Base-by-base conservation (phyloP, 2,113 vertebrate species). In the Peucedramus taeniatus region DNA sequence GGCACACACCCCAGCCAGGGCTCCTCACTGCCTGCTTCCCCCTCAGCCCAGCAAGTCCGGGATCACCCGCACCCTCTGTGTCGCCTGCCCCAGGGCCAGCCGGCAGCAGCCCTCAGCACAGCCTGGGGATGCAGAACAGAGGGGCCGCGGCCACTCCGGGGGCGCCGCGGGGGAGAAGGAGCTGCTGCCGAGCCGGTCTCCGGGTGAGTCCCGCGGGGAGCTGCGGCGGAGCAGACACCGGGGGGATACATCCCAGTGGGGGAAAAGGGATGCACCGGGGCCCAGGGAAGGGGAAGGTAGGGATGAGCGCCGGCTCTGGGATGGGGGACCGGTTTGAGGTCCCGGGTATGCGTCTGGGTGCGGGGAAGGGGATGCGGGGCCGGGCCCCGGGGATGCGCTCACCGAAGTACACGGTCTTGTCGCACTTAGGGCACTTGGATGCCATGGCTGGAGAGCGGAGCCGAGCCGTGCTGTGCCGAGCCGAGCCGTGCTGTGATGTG, bases 381-480 rank as follows among this genome's bases (percentile, higher is more conserved):
- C 35, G 35, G 20, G 51, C 10, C 68, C 61, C 51, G n/a, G 53
- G 89, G 70, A 65, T 44, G 71, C 37, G 98, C 99, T 98, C 93
- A 99, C 99, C 99, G 84, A 99, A 99, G 96, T 99, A 99, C 80
- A 99, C 99, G 45, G 99, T 99, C 98, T 99, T 99, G 51, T 99
- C 99, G 96, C 99, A 99, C 97, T 99, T 99, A 61, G 99, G 99
- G 90, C 99, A 99, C 97, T 99, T 99, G 95, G 99, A 99, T 79
- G 99, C 98, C 99, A 99, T 99, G 96, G 83, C 94, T 77, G 20
- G 56, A 71, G 40, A 94, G 56, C 26, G 22, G 57, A 47, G 91
- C 44, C 12, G 60, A 6, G 54, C 45, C 26, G 79, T 7, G 39
- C 45, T 7, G 66, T 3, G 66, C 51, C 8, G 74, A 1, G 56